Base-by-base conservation (phyloP, 2,797 vertebrate genomes). In the Caiman crocodilus region DNA sequence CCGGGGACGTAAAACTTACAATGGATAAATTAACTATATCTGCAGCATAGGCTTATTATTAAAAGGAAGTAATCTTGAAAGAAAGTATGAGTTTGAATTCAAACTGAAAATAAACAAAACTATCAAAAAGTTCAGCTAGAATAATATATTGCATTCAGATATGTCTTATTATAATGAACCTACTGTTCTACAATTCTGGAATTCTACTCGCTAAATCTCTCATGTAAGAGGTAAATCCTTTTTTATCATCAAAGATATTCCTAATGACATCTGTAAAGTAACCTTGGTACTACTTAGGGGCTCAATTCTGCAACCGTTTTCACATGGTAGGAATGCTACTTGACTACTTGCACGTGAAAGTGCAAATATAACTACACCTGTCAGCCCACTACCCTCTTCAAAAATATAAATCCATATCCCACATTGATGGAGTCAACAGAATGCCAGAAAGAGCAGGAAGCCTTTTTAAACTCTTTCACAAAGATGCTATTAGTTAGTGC, bases 381-480 rank as follows among this genome's bases (percentile, higher is more conserved):
- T 50, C 42, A 50, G 42, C 42, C 42, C 42, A 60, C 14, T 15
- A 81, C 56, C 2, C 1, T 87, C 23, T 90, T 58, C 79, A 63
- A 77, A 6, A 71, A 12, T 9, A 35, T 58, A 76, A 59, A 7
- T 9, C 26, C 84, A 55, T 69, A 61, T 84, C n/a, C 61, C 30
- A 79, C 35, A 14, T 25, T 5, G 18, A 85, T 0, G 57, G 58
- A 2, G 2, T 32, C 78, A 85, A 56, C 55, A 4, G 1, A 59
- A 0, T n/a, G 50, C 25, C 30, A 82, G 32, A 93, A 94, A 90
- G 76, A 76, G 30, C 18, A 85, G 17, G 13, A 1, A 77, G 25
- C 64, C 69, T 76, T 25, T 16, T 15, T 28, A 79, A 88, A 85
- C 3, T 88, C 55, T 95, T 78, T 17, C 67, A 79, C 6, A 55